Base-by-base conservation (phyloP, 2,888 invertebrate species). In the Automeris io region DNA sequence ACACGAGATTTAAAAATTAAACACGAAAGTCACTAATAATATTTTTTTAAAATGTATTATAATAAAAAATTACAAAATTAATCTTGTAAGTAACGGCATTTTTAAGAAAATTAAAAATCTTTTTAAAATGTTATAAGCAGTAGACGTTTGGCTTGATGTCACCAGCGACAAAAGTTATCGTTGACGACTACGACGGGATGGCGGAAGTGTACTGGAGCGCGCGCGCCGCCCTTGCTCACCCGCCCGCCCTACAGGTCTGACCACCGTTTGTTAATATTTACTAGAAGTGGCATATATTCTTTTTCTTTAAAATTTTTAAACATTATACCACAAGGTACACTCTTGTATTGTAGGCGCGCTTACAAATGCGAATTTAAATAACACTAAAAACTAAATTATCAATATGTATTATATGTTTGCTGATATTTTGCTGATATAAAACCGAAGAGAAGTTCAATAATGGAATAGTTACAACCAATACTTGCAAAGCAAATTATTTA, bases 141-240 rank as follows among this genome's bases (percentile, higher is more conserved):
- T 8, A 37, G 41, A 36, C 34, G 18, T 40, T 12, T 24, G 25
- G 39, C 34, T 40, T 46, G 33, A 29, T 29, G 29, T 7, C 16
- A 16, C 8, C 16, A 4, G 13, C 29, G 13, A 16, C 2, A 26
- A 37, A 22, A 43, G 38, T 34, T 37, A 42, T 47, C 51, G 45
- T 47, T 49, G 35, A 39, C 38, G 40, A 57, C 49, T 51, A 49
- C 53, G 49, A 51, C 51, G 51, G 51, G 40, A 51, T 54, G 57
- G 47, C 53, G 61, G 66, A 66, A 55, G 54, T 57, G 54, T 64
- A 79, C 76, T 76, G 77, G 61, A 46, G 74, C 74, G 80, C 75
- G 63, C 71, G 73, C 75, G 74, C 78, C 72, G 72, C 73, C 75
- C 73, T 56, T 61, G 57, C 59, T 48, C 51, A 57, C 62, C 70